phyloP scores from a whole-genome alignment of 2,113 vertebrate species.

The Gymnorhina tibicen region DNA sequence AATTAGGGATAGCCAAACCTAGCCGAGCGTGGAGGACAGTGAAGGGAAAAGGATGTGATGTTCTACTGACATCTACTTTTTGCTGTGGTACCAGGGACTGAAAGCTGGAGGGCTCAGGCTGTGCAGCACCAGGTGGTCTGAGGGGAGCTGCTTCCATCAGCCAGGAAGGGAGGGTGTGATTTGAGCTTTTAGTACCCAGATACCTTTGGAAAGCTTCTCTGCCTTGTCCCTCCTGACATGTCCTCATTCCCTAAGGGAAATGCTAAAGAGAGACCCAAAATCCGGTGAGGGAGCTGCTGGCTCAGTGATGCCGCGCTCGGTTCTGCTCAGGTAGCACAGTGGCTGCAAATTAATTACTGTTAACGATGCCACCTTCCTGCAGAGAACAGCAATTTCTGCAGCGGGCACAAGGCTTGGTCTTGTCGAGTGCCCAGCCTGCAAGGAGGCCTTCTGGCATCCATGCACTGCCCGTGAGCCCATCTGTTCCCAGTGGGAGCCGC shows the following conservation, averaged over 20 bases:
- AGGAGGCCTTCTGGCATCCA: conserved; percentile 35
- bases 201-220: neutral
- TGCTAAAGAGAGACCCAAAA: neutral
- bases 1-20: neutral
- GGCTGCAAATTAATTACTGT: conserved; percentile 49
- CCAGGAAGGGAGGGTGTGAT: neutral
- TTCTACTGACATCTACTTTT: neutral
- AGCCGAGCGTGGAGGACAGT: neutral
- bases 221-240: neutral
- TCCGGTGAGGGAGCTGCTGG: neutral
- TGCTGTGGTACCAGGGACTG: neutral
- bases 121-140: neutral
- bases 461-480: neutral
- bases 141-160: neutral
- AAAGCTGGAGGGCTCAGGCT: neutral
- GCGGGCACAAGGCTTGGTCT: neutral
- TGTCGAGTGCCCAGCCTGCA: neutral
- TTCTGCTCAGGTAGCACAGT: neutral
- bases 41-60: neutral
- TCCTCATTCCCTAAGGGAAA: neutral
- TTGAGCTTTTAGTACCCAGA: neutral
- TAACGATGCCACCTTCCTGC: conserved; percentile 48
- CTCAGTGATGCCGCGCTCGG: neutral
- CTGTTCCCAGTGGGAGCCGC: conserved; percentile 24
- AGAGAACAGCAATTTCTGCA: conserved; percentile 20